A percentile compares a stretch with the other conserved stretches of the same genome.
Evolutionary conservation across 2,797 vertebrate genomes (phyloP).

Genomic region (Protosalanx chinensis): DNA sequence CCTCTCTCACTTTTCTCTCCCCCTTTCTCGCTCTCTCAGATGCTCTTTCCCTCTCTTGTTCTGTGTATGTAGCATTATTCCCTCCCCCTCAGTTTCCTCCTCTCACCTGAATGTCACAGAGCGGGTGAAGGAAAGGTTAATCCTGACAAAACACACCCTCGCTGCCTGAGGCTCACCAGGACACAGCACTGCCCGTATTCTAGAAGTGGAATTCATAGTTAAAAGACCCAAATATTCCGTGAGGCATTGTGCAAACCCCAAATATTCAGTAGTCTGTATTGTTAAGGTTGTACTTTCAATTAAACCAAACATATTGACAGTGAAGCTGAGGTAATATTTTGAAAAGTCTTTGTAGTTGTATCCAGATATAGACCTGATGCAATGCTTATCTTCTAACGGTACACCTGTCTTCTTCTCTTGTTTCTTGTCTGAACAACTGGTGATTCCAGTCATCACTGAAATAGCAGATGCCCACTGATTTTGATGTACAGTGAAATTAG

Average conservation of each 20-base stretch:
- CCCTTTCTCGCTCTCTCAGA: background rate
- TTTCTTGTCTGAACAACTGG: too few species aligned
- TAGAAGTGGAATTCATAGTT: slow-evolving; percentile 36
- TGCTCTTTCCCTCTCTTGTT: background rate
- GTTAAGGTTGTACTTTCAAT: background rate
- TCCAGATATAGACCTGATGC: slow-evolving; percentile 30
- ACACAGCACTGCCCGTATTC: slow-evolving; percentile 5
- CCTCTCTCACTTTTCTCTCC: background rate
- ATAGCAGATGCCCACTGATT: too few species aligned
- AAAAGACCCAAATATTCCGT: slow-evolving; percentile 7
- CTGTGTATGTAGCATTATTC: background rate
- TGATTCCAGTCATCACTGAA: too few species aligned
- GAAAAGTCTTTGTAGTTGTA: slow-evolving; percentile 28
- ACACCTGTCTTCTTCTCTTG: background rate
- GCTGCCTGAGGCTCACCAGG: slow-evolving; percentile 27
- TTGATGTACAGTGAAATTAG: background rate
- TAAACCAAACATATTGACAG: background rate
- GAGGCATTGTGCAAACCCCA: slow-evolving; percentile 17
- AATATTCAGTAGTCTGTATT: background rate
- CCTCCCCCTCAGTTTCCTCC: background rate
- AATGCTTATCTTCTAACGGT: background rate
- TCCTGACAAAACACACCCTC: slow-evolving; percentile 28
- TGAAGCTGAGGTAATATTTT: slow-evolving; percentile 7
- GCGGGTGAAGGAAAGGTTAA: slow-evolving; percentile 36
- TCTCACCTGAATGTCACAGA: slow-evolving; percentile 14